Base-by-base conservation (phyloP, 2,888 invertebrate species). In the Eupithecia exiguata region DNA sequence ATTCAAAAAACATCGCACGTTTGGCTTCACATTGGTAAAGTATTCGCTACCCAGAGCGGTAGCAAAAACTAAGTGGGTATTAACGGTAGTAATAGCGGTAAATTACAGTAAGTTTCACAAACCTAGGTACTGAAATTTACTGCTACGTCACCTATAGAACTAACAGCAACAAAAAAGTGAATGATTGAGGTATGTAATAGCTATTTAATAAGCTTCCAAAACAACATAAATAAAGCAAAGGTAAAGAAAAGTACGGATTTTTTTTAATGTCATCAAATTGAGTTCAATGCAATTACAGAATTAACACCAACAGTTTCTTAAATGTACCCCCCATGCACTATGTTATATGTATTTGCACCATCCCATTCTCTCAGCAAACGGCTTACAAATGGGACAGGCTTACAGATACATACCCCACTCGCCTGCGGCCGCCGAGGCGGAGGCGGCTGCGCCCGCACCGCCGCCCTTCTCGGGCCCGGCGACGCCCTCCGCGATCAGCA, bases 401-500 rank as follows among this genome's bases (percentile, higher is more conserved):
- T 9, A 58, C 58, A 58, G 58, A 58, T 58, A n/a, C 36, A 65
- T 88, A 94, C 95, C 95, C 94, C 94, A 94, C 85, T 94, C 95
- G 78, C 96, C 96, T 77, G 98, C 97, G 40, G 98, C 98, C 14
- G 98, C 98, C 5, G 98, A 97, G 36, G 98, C 98, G 0, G 98
- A 97, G 5, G 98, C 98, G 0, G 98, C 98, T 6, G 97, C 98
- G 9, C 97, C 97, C 0, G 97, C 97, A 0, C 97, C 96, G 18
- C 98, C 98, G 0, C 98, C 98, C 88, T 98, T 98, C 89, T 99
- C 99, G 0, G 99, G 99, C 0, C 99, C 99, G 0, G 99, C 98
- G 6, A 99, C 99, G 40, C 99, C 99, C 93, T 99, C 99, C 0
- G 99, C 99, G 80, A 98, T 98, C 88, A 99, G 94, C 99, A 99